Base-by-base conservation (phyloP, 2,888 invertebrate species). In the Achlya flavicornis region DNA sequence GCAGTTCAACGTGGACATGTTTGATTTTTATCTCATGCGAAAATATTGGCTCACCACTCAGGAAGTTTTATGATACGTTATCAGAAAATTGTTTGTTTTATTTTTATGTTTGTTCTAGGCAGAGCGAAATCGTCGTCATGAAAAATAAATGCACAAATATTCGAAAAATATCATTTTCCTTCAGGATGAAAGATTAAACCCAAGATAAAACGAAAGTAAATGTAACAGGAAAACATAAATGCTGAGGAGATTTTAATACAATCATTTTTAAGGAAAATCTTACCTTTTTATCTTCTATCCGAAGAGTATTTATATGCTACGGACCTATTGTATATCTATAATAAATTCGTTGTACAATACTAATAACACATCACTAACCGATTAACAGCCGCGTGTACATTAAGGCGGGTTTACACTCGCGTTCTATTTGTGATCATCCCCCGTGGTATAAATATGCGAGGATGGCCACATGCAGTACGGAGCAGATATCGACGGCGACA, bases 361-460 rank as follows among this genome's bases (percentile, higher is more conserved):
- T 8, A 58, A 46, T 46, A 46, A 57, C 58, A 58, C 62, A 57
- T 61, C 48, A 61, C 64, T 57, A 65, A 79, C 76, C 78, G 77
- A 68, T 71, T 73, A 66, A 80, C 72, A 78, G 72, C 74, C 72
- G 72, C 57, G 65, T 66, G 60, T 73, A 68, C 38, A 63, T 74
- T 64, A 79, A 74, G 77, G 71, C 73, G 70, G 62, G 68, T 72
- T 26, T 63, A 70, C 64, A 67, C 65, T 38, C 59, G 53, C 41
- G 66, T 63, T 65, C 61, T 64, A 64, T 64, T 64, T 64, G 58
- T 60, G 64, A 33, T 67, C 66, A 76, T 68, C 65, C 68, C 41
- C 65, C 61, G 66, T 71, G 69, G 35, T 69, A 68, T 70, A 71
- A 72, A 62, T 59, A 65, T 66, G 66, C 59, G 32, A 58, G 65